Percentiles rank a stretch among this genome's conserved stretches.
phyloP scores from a whole-genome alignment of 92 coral and sea anemone species.

The Porites cylindrica region DNA sequence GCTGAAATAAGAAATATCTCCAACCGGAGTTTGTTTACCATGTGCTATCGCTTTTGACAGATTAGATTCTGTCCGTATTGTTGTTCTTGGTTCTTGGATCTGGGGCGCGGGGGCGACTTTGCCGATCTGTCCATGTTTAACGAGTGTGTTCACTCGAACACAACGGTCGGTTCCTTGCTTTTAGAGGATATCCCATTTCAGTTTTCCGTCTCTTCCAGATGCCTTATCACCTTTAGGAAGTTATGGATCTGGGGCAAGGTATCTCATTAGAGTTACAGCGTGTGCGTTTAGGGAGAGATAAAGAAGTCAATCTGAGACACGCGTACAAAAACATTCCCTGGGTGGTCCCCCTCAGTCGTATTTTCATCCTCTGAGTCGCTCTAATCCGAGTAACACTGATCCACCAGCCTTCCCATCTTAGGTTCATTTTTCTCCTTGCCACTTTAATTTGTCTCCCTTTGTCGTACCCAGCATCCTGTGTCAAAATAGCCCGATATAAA shows the following conservation, averaged over 20 bases:
- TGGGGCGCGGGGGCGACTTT: no score
- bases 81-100: no score
- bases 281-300: slow-evolving; percentile 72
- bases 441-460: slow-evolving; percentile 53
- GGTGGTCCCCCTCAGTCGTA: slow-evolving; percentile 1
- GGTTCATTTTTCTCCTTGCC: slow-evolving; percentile 21
- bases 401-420: slow-evolving; percentile 23
- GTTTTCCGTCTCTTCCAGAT: neutral
- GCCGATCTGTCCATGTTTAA: no score
- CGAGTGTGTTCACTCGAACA: neutral
- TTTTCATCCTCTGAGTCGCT: no score
- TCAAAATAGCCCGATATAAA: slow-evolving; percentile 81
- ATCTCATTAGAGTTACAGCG: neutral
- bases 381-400: no score
- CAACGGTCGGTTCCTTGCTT: neutral
- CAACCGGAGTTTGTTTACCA: no score
- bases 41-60: no score
- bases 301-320: slow-evolving; percentile 90
- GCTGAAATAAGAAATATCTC: no score
- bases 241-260: neutral
- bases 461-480: slow-evolving; percentile 96
- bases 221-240: neutral
- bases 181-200: no score
- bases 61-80: no score
- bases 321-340: slow-evolving; percentile 76